Percentiles rank a stretch among this genome's conserved stretches.
These are phyloP conservation scores for Tachypleus tridentatus DNA, from an alignment of 1,140 invertebrate genomes.

Conservation along the genomic window DNA sequence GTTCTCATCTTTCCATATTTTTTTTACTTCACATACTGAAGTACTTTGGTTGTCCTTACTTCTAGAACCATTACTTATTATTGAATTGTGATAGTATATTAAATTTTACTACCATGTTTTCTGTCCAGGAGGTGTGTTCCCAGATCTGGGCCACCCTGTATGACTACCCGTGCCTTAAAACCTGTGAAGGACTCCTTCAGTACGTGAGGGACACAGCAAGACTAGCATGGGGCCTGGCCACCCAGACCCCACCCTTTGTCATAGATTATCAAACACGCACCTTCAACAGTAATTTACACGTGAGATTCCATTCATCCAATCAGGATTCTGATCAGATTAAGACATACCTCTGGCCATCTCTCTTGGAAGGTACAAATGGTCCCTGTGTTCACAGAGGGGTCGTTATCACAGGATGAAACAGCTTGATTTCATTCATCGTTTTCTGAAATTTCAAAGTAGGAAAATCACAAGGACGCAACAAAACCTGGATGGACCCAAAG, in stretches of 20 bases:
- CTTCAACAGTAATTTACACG: slow-evolving; percentile 46
- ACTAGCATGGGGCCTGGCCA: slow-evolving; percentile 49
- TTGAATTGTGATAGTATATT: too few species aligned
- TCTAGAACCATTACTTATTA: too few species aligned
- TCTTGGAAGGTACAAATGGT: slow-evolving; percentile 48
- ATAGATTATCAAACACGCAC: slow-evolving; percentile 43
- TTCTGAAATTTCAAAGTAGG: too few species aligned
- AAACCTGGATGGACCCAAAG: too few species aligned
- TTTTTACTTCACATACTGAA: too few species aligned
- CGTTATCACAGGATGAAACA: slow-evolving; percentile 42
- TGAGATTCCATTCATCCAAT: slow-evolving; percentile 50
- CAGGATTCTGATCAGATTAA: slow-evolving; percentile 43
- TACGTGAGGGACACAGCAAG: slow-evolving; percentile 53
- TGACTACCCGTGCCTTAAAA: slow-evolving; percentile 57
- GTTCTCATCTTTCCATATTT: too few species aligned
- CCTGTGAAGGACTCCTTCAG: slow-evolving; percentile 44
- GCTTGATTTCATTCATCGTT: too few species aligned
- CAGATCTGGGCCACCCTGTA: slow-evolving; percentile 56
- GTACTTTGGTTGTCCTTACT: too few species aligned
- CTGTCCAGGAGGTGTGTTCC: slow-evolving; percentile 45
- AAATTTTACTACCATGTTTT: background rate
- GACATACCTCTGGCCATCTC: slow-evolving; percentile 55
- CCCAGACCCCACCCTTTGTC: slow-evolving; percentile 31
- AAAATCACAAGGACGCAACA: too few species aligned
- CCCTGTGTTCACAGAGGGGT: slow-evolving; percentile 54